Evolutionary conservation across 1,140 invertebrate species (phyloP), one percentile per base, ranked within the genome.

Genomic region (Cephus cinctus): DNA sequence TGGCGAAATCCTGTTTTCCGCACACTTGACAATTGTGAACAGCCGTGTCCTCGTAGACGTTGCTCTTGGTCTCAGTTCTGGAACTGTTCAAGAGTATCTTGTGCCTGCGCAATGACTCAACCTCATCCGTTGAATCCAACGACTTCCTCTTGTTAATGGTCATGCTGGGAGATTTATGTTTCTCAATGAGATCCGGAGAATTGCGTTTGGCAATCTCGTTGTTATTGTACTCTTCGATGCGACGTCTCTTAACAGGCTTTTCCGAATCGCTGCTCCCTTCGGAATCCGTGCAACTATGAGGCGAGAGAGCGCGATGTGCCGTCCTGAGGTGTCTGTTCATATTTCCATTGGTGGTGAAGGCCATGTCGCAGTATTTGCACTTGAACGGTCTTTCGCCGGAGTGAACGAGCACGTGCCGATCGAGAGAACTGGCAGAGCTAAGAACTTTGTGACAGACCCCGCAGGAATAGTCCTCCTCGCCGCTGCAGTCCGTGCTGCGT

Each of bases 301-400:
- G 22, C 0, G 65, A 61, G 45, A 72, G 71, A 0, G 57, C 54
- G 4, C 62, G 67, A 50, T 81, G 81, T 1, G 66, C 87, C 0
- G 86, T 90, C 42, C 88, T 78, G 76, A 89, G 83, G 65, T 94
- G 91, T 18, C 90, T 76, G 62, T 91, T 89, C 88, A 94, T 91
- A 67, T 91, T 92, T 11, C 89, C 89, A 68, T 92, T 93, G 2
- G 90, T 93, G 21, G 88, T 92, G 73, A 94, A 95, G 2, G 88
- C 84, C 70, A 90, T 83, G 15, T 84, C 80, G 69, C 90, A 94
- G 54, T 83, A 81, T 57, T 83, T 83, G 70, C 91, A 94, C 57
- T 85, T 84, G 69, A 88, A 90, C 2, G 88, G 86, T 1, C 86
- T 75, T 57, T 89, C 86, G 1, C 86, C 86, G 2, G 85, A 86